These are phyloP conservation scores for Fregetta grallaria DNA, from an alignment of 2,113 vertebrate species.

Conservation along the genomic window DNA sequence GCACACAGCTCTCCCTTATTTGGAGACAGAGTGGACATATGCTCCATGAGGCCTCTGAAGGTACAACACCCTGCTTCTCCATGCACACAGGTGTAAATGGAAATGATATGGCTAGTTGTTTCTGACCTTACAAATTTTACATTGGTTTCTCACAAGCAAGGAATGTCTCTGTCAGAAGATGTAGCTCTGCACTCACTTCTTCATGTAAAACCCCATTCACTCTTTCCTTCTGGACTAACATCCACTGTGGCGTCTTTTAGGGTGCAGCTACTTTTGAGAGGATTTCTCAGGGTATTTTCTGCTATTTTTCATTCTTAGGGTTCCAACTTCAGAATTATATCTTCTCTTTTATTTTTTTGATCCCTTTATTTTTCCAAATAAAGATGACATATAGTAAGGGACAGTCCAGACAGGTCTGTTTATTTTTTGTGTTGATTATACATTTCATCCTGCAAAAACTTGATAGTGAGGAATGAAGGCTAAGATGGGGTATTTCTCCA, in stretches of 20 bases:
- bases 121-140: background rate
- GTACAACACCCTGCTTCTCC: accelerated
- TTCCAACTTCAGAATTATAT: background rate
- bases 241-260: background rate
- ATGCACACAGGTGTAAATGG: background rate
- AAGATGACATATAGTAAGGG: background rate
- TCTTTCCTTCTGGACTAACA: background rate
- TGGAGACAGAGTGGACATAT: background rate
- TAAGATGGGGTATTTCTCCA: background rate
- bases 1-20: background rate
- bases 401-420: background rate
- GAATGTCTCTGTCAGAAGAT: background rate
- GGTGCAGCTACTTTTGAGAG: background rate
- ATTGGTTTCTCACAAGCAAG: background rate
- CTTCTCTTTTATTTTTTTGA: background rate
- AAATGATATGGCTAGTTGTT: background rate
- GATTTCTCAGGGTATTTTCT: background rate
- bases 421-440: background rate
- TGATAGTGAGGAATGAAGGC: background rate
- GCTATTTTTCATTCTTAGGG: background rate
- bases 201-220: background rate
- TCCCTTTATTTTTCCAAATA: background rate
- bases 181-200: background rate
- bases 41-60: background rate
- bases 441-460: background rate